phyloP scores from a whole-genome alignment of 2,888 invertebrate species.

The Netelia virgata region DNA sequence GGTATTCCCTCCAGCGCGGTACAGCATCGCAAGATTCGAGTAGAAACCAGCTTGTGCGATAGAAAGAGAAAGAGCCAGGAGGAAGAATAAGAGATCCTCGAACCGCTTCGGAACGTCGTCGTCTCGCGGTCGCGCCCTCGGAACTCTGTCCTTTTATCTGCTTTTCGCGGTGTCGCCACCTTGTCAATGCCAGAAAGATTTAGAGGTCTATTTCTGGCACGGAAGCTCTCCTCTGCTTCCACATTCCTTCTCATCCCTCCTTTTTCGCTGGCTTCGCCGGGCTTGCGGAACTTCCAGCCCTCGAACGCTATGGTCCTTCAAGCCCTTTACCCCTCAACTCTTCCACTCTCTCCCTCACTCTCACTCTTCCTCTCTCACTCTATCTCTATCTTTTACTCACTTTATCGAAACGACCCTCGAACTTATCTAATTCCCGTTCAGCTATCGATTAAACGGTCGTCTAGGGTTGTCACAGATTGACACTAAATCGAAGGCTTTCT shows the following conservation, averaged over 20 bases:
- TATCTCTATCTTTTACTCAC: neutral
- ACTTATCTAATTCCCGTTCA: constrained; percentile 61
- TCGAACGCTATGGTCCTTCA: neutral
- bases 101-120: constrained; percentile 37
- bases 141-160: constrained; percentile 71
- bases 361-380: constrained; percentile 33
- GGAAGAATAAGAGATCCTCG: constrained; percentile 60
- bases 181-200: constrained; percentile 74
- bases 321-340: constrained; percentile 11
- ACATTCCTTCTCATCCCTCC: constrained; percentile 5
- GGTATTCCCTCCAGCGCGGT: constrained; percentile 35
- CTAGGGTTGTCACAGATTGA: constrained; percentile 54
- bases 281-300: neutral
- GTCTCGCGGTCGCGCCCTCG: constrained; percentile 60
- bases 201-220: constrained; percentile 64
- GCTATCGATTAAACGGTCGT: constrained; percentile 59
- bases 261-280: neutral
- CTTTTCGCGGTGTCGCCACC: constrained; percentile 71
- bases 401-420: constrained; percentile 9
- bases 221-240: constrained; percentile 38
- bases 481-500: constrained; percentile 55
- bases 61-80: constrained; percentile 31
- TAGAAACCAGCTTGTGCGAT: constrained; percentile 13
- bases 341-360: neutral
- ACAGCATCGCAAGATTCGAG: constrained; percentile 25